These are phyloP conservation scores for Cydia splendana DNA, from an alignment of 1,140 invertebrate species.

Conservation along the genomic window DNA sequence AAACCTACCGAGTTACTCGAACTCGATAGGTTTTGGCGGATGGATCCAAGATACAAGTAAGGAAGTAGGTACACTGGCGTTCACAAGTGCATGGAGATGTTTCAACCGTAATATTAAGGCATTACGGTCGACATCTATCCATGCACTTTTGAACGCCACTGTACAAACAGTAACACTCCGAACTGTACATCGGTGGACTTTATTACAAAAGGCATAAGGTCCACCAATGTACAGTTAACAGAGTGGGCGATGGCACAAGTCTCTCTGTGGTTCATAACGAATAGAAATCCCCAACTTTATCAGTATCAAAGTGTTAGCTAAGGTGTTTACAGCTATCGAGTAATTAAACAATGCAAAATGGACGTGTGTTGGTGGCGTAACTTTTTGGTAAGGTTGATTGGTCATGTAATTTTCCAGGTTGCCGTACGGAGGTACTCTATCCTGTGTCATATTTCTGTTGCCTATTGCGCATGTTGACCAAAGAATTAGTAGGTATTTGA, in stretches of 20 bases:
- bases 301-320: conserved; percentile 28
- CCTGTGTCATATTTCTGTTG: background rate
- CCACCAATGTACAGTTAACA: too few species aligned
- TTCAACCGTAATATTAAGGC: too few species aligned
- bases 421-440: background rate
- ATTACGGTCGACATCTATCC: too few species aligned
- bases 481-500: background rate
- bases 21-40: too few species aligned
- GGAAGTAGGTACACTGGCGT: conserved; percentile 15
- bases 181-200: too few species aligned
- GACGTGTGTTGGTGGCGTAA: background rate
- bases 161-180: too few species aligned
- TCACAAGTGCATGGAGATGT: too few species aligned
- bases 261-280: conserved; percentile 16
- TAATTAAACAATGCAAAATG: conserved; percentile 20
- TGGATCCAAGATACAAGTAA: conserved; percentile 11
- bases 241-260: background rate
- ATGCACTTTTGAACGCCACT: too few species aligned
- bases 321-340: conserved; percentile 9
- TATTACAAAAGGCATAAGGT: too few species aligned
- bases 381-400: background rate
- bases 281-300: conserved; percentile 23
- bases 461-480: background rate
- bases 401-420: conserved; percentile 19
- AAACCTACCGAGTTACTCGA: background rate